phyloP scores from a whole-genome alignment of 2,797 vertebrate species.

The Astyanax mexicanus region DNA sequence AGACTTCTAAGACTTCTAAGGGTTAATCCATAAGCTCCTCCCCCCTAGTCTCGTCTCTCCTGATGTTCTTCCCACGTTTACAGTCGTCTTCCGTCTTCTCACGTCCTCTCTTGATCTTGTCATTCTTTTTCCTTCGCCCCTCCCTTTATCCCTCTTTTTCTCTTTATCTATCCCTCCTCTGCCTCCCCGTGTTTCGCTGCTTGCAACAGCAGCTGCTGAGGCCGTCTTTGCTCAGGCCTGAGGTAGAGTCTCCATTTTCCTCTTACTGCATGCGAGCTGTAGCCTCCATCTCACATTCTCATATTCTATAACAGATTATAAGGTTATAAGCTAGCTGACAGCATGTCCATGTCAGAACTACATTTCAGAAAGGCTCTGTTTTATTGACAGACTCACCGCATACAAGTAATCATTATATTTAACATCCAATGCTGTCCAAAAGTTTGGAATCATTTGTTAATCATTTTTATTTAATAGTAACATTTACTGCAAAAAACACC shows the following conservation, averaged over 20 bases:
- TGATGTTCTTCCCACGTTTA: not conserved
- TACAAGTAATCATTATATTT: not conserved
- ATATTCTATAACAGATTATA: not conserved
- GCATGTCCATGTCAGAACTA: no score
- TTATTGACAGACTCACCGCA: no score
- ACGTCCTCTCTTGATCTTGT: conserved; percentile 45
- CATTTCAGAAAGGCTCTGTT: no score
- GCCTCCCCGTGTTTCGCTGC: conserved; percentile 19
- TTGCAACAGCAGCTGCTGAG: conserved; percentile 97
- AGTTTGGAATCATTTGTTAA: no score
- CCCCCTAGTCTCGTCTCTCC: conserved; percentile 30
- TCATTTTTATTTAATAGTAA: no score
- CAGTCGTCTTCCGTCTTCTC: not conserved
- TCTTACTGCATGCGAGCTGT: conserved; percentile 28
- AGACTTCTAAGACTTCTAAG: not conserved
- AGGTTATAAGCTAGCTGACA: not conserved
- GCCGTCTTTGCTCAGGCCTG: conserved; percentile 96
- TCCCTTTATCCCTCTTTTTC: conserved; percentile 28
- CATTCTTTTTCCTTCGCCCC: conserved; percentile 25
- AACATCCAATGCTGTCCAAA: not conserved
- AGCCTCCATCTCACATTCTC: not conserved
- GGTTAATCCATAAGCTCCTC: not conserved
- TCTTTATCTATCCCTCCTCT: conserved; percentile 35
- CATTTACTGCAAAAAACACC: no score
- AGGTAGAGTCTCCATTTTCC: conserved; percentile 81